These are phyloP conservation scores for Oryzias woworae DNA, from an alignment of 2,113 vertebrate genomes.

Conservation along the genomic window DNA sequence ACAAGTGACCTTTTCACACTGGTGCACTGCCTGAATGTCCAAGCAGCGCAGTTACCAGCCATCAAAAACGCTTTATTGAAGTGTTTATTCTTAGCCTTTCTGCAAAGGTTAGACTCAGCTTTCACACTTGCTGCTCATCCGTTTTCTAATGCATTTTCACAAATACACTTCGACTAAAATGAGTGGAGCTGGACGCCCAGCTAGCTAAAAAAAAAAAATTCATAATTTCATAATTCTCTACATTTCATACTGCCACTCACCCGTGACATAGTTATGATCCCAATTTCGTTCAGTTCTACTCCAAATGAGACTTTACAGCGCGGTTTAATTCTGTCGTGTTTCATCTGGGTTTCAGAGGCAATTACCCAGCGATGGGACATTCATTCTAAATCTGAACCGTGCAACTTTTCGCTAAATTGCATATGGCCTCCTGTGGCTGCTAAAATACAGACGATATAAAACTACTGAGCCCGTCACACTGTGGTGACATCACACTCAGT, in stretches of 20 bases:
- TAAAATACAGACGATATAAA: slow-evolving; percentile 42
- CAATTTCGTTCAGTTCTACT: slow-evolving; percentile 40
- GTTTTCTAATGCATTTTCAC: slow-evolving; percentile 50
- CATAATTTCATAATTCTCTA: slow-evolving; percentile 36
- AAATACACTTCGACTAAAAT: slow-evolving; percentile 23
- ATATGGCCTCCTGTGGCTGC: slow-evolving; percentile 45
- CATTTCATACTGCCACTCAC: slow-evolving; percentile 28
- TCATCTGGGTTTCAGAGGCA: slow-evolving; percentile 58
- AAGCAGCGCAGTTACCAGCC: slow-evolving; percentile 58
- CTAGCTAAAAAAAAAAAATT: slow-evolving; percentile 13
- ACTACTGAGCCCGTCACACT: slow-evolving; percentile 14
- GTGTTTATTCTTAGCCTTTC: slow-evolving; percentile 71
- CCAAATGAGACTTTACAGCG: slow-evolving; percentile 41
- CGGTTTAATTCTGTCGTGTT: slow-evolving; percentile 47
- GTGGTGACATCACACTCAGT: slow-evolving; percentile 8
- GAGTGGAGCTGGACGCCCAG: slow-evolving; percentile 33
- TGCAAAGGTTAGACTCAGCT: slow-evolving; percentile 67
- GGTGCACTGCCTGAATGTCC: slow-evolving; percentile 56
- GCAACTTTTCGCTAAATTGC: slow-evolving; percentile 65
- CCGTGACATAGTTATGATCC: slow-evolving; percentile 44
- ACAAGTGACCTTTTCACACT: slow-evolving; percentile 71
- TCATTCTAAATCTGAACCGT: slow-evolving; percentile 55
- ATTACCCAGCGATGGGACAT: slow-evolving; percentile 54
- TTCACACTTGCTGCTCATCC: slow-evolving; percentile 47
- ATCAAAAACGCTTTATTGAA: slow-evolving; percentile 72